Base-by-base conservation (phyloP, 2,888 invertebrate species). In the Pterobdella sp. region DNA sequence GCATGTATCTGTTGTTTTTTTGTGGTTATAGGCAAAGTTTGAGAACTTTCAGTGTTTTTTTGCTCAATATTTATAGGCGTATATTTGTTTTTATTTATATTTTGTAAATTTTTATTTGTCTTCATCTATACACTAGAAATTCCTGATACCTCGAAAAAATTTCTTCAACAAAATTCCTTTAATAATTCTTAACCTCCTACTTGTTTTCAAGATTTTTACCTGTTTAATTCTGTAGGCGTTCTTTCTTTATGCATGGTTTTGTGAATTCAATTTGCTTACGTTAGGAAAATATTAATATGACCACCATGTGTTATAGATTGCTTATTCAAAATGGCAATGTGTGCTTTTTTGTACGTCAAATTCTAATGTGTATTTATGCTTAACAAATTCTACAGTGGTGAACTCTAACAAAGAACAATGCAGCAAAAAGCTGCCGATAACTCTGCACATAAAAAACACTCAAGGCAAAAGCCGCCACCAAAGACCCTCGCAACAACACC, bases 151-250 rank as follows among this genome's bases (percentile, higher is more conserved):
- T n/a, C n/a, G n/a, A n/a, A n/a, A n/a, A n/a, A n/a, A n/a, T n/a
- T n/a, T n/a, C n/a, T n/a, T n/a, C n/a, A n/a, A n/a, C n/a, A n/a
- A n/a, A n/a, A n/a, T n/a, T n/a, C n/a, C n/a, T n/a, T n/a, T n/a
- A n/a, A n/a, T n/a, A n/a, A n/a, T n/a, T n/a, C n/a, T n/a, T n/a
- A n/a, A n/a, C n/a, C n/a, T n/a, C n/a, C n/a, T n/a, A n/a, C n/a
- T n/a, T n/a, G n/a, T n/a, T n/a, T n/a, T n/a, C n/a, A n/a, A n/a
- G n/a, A n/a, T n/a, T n/a, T n/a, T n/a, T 56, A 56, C 60, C 60
- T 56, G 60, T n/a, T 56, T 56, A 56, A 56, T 56, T 56, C 60
- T 14, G 60, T 3, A n/a, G n/a, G 60, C 60, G 60, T 56, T 56
- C 26, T 56, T 56, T 22, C n/a, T 56, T 56, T 56, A 56, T 56